Evolutionary conservation across 2,888 invertebrate species (phyloP).

Genomic region (Hydrotaea diabolus): DNA sequence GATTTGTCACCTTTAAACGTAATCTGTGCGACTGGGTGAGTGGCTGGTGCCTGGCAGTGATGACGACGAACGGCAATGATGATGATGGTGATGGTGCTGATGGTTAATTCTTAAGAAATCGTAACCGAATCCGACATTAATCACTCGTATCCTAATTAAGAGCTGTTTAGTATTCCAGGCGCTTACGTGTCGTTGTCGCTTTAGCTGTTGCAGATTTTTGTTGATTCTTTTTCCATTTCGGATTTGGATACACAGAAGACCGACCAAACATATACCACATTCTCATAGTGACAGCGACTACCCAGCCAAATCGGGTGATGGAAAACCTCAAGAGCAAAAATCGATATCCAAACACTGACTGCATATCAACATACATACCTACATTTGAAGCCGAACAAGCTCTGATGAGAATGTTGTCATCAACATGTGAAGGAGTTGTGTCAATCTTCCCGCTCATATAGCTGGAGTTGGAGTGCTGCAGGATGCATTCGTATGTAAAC

Average conservation of each 20-base stretch:
- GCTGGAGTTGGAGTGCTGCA: background rate
- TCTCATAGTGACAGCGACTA: background rate
- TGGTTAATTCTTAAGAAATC: slow-evolving; percentile 69
- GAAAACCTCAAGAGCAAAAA: background rate
- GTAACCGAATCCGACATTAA: slow-evolving; percentile 72
- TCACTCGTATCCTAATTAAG: slow-evolving; percentile 72
- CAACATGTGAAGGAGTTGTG: slow-evolving; percentile 21
- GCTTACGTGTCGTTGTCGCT: slow-evolving; percentile 56
- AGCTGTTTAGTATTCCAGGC: slow-evolving; percentile 73
- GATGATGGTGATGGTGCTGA: slow-evolving; percentile 6
- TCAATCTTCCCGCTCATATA: background rate
- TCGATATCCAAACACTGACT: background rate
- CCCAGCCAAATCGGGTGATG: background rate
- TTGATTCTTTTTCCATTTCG: background rate
- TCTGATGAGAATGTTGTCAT: slow-evolving; percentile 12
- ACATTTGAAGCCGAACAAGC: background rate
- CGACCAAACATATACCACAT: background rate
- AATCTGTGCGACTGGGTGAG: slow-evolving; percentile 52
- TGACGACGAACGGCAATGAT: too few relatives aligned
- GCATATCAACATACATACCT: slow-evolving; percentile 14
- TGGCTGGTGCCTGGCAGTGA: slow-evolving; percentile 15
- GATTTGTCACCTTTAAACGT: slow-evolving; percentile 67
- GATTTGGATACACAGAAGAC: background rate
- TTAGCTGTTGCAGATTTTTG: background rate
- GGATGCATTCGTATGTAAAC: slow-evolving; percentile 9